Base-by-base conservation (phyloP, 1,140 invertebrate species). In the Dendrolimus punctatus region DNA sequence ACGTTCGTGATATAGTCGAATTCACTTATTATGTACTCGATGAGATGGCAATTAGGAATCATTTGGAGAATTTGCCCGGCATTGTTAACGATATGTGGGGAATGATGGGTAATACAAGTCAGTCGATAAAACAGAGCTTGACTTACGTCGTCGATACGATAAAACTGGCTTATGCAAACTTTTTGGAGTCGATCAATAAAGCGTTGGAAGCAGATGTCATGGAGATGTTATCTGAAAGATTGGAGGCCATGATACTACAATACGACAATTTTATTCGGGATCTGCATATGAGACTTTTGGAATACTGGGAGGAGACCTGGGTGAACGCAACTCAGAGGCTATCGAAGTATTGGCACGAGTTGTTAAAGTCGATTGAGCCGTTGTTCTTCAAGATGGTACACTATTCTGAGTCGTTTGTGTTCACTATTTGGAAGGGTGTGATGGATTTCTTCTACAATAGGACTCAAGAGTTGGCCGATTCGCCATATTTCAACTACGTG, bases 31-130 rank as follows among this genome's bases (percentile, higher is more conserved):
- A 91, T 36, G 85, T 94, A 0, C 85, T 94, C 8, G 93, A 95
- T 58, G 93, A 96, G 70, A 87, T 95, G 55, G 91, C 94, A 0
- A 88, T 95, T n/a, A 88, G 91, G 45, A 91, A 92, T 66, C 93
- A 94, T 71, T 91, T 95, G 58, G 90, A 94, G 60, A 92, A 92
- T 3, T 66, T 95, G 43, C 94, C 94, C 0, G 93, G 92, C 41
- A 94, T 95, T 41, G 82, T 95, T 0, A 93, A 92, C 37, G 94
- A 95, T 72, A 90, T 95, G 60, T 94, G 92, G 92, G 92, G 93
- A 45, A 91, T 94, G 61, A 93, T 95, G 92, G 94, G 94, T 1
- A 93, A 94, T 41, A 95, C 94, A 0, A 93, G 93, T 6, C 88
- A 93, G 64, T 93, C 93, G 0, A 90, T 95, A 3, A 89, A 93